Conservation (phyloP, 2,888 invertebrate species). For the Plebejus argus region DNA sequence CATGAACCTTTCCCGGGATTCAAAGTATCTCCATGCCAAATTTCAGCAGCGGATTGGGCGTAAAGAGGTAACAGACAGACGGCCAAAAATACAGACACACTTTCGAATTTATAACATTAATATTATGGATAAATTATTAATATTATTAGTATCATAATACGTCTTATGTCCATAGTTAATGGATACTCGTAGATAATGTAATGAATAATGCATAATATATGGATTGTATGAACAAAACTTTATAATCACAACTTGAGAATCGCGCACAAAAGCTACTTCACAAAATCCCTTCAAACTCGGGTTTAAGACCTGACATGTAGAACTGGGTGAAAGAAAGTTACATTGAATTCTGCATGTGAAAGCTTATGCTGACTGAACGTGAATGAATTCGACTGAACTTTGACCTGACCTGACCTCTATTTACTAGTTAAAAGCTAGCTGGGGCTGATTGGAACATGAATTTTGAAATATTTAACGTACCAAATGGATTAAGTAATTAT, state of each 20-base stretch:
- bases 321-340: constrained; percentile 5
- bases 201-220: too few species aligned
- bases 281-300: constrained; percentile 1
- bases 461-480: background rate
- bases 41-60: too few species aligned
- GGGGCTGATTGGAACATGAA: background rate
- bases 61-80: too few species aligned
- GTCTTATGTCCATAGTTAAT: too few species aligned
- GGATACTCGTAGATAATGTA: too few species aligned
- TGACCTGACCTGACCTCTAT: constrained; percentile 16
- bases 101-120: too few species aligned
- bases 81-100: too few species aligned
- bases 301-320: constrained; percentile 6
- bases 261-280: background rate
- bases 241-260: background rate
- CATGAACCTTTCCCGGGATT: too few species aligned
- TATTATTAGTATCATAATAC: too few species aligned
- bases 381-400: constrained; percentile 8
- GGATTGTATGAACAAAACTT: background rate
- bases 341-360: constrained; percentile 13
- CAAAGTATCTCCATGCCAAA: too few species aligned
- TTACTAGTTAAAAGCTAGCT: constrained; percentile 10
- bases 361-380: constrained; percentile 3
- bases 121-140: too few species aligned
- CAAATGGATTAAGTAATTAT: background rate